phyloP scores from a whole-genome alignment of 2,113 vertebrate genomes.

The Burhinus oedicnemus region DNA sequence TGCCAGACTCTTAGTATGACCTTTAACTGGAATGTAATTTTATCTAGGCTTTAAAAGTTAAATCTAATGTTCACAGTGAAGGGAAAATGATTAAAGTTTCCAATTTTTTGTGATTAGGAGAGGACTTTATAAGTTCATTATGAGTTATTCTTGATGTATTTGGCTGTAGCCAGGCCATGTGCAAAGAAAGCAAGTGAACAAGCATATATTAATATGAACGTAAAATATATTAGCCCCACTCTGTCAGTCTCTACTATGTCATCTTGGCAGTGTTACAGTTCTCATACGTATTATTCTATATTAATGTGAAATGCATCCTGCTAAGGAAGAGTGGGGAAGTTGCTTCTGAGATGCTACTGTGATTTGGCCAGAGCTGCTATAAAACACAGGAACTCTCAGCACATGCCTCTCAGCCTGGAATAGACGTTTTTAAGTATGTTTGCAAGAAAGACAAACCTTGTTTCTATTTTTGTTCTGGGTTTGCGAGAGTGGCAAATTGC shows the following conservation, averaged over 20 bases:
- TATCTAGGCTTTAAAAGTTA: not conserved
- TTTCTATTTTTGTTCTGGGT: conserved; percentile 10
- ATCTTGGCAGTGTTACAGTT: not conserved
- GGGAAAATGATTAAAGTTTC: not conserved
- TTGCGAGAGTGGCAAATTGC: conserved; percentile 7
- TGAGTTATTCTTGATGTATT: not conserved
- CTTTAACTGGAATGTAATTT: not conserved
- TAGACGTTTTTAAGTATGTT: not conserved
- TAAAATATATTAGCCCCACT: not conserved
- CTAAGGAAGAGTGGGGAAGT: not conserved
- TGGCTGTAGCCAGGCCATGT: not conserved
- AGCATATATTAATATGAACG: not conserved
- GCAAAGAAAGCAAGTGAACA: not conserved
- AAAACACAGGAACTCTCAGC: conserved; percentile 17
- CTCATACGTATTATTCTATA: not conserved
- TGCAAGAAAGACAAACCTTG: not conserved
- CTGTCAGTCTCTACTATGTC: not conserved
- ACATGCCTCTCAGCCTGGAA: not conserved
- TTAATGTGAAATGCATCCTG: not conserved
- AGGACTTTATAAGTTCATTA: not conserved
- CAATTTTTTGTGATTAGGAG: not conserved
- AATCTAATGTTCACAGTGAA: not conserved
- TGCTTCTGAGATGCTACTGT: not conserved
- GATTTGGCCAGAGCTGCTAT: conserved; percentile 2
- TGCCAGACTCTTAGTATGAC: not conserved